A percentile compares a stretch with the other conserved stretches of the same genome.
These are phyloP conservation scores for Quiscalus mexicanus DNA, from an alignment of 2,113 vertebrate species.

Conservation along the genomic window DNA sequence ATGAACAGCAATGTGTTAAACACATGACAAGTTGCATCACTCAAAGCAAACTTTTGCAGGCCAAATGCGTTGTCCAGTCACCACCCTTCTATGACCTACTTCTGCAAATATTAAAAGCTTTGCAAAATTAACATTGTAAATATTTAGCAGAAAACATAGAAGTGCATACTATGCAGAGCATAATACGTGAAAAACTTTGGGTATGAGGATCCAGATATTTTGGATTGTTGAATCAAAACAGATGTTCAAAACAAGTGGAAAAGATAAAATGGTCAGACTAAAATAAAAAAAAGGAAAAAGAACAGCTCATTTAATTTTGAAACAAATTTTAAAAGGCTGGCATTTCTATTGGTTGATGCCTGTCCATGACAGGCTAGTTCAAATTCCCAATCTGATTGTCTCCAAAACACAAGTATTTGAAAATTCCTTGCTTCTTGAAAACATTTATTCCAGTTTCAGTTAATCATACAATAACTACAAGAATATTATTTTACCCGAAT, in stretches of 20 bases:
- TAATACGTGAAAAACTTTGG: background rate
- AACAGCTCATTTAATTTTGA: rapidly evolving
- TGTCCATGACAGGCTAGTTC: background rate
- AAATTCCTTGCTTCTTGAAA: background rate
- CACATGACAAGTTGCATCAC: background rate
- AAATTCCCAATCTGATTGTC: background rate
- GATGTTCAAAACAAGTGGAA: background rate
- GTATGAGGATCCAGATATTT: background rate
- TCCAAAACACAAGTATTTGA: background rate
- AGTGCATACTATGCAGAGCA: background rate
- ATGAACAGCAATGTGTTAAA: background rate
- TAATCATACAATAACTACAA: background rate
- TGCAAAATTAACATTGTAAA: background rate
- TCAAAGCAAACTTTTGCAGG: background rate
- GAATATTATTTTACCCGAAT: background rate
- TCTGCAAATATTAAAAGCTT: background rate
- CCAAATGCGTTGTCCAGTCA: background rate
- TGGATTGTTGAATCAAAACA: background rate
- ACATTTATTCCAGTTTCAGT: background rate
- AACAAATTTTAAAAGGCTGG: background rate
- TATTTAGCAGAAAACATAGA: background rate
- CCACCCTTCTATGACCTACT: background rate
- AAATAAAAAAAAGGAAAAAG: background rate
- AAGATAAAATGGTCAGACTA: background rate
- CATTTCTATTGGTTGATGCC: background rate